Conservation (phyloP, 2,888 invertebrate genomes). For the Alloplasta piceator region DNA sequence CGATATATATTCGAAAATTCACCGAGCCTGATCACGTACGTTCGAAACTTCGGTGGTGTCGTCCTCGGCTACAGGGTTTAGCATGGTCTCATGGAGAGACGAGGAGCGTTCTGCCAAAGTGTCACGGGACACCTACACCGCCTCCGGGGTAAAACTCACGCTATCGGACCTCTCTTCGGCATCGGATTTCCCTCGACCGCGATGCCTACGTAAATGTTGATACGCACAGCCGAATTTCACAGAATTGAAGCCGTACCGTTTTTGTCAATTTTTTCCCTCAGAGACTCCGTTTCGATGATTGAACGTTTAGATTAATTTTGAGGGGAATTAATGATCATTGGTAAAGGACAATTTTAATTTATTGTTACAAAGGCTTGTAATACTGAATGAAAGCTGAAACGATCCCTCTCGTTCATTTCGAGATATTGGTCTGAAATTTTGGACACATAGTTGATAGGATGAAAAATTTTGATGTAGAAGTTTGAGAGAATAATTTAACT, state of each 20-base stretch:
- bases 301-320: no score
- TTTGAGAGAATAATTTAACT: no score
- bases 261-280: no score
- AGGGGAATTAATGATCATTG: no score
- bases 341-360: no score
- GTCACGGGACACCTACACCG: conserved; percentile 17
- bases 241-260: neutral
- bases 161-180: conserved; percentile 8
- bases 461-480: no score
- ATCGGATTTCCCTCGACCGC: conserved; percentile 8
- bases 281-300: no score
- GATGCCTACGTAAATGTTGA: neutral
- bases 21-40: conserved; percentile 20
- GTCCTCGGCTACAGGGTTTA: conserved; percentile 1
- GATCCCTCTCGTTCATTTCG: no score
- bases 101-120: conserved; percentile 5
- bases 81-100: neutral
- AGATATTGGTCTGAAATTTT: no score
- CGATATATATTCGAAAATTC: conserved; percentile 16
- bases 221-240: neutral
- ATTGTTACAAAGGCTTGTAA: no score
- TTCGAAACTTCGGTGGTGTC: neutral
- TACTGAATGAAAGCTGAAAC: no score
- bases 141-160: conserved; percentile 21
- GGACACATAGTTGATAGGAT: no score